Percentiles rank a stretch among this genome's conserved stretches.
Conservation (phyloP, 1,140 invertebrate species). For the Drosophila persimilis region DNA sequence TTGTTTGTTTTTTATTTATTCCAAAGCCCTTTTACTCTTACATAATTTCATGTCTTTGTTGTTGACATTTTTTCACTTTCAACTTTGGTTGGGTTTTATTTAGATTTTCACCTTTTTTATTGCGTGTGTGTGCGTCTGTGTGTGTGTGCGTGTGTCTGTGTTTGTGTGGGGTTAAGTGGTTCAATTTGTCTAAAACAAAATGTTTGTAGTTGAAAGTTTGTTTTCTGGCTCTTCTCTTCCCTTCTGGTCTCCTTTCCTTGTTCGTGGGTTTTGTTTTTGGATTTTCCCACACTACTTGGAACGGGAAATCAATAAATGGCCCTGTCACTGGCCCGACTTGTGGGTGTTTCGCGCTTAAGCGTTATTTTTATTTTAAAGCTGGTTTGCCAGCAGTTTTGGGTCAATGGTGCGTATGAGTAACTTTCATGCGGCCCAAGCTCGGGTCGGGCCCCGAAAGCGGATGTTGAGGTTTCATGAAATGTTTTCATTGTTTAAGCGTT, state of each 20-base stretch:
- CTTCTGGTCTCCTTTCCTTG: constrained; percentile 11
- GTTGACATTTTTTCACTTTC: constrained; percentile 47
- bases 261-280: background rate
- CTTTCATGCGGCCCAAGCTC: constrained; percentile 8
- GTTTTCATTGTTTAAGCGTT: background rate
- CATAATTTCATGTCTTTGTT: constrained; percentile 43
- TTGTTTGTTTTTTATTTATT: background rate
- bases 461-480: constrained; percentile 17
- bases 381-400: constrained; percentile 43
- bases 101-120: constrained; percentile 39
- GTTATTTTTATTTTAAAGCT: constrained; percentile 9
- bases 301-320: constrained; percentile 61
- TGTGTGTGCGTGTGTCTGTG: constrained; percentile 1
- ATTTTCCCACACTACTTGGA: constrained; percentile 21
- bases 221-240: constrained; percentile 10
- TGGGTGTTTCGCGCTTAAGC: constrained; percentile 30
- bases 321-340: constrained; percentile 26
- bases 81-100: constrained; percentile 36
- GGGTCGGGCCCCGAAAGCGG: constrained; percentile 1
- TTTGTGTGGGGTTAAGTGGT: constrained; percentile 33
- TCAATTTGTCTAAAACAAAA: constrained; percentile 41
- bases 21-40: constrained; percentile 21
- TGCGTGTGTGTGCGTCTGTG: background rate
- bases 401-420: constrained; percentile 70
- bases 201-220: constrained; percentile 38